Evolutionary conservation across 1,140 invertebrate genomes (phyloP).

Genomic region (Rhopalosiphum padi): DNA sequence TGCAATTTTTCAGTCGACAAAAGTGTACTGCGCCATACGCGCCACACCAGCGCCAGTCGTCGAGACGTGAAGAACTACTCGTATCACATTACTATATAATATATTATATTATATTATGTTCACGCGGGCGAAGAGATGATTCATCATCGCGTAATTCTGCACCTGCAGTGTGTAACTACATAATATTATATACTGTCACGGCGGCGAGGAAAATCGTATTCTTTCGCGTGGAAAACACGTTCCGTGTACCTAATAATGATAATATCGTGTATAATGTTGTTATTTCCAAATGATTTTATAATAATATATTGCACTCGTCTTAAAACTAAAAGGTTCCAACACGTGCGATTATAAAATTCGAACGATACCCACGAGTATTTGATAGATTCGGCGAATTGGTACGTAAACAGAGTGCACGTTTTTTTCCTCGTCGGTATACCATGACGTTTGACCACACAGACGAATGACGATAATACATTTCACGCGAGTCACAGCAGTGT

Average conservation of each 20-base stretch:
- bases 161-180: not conserved
- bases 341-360: not conserved
- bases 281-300: not conserved
- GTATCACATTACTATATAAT: not conserved
- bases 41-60: not conserved
- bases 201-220: not conserved
- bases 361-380: not conserved
- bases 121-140: not conserved
- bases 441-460: too few species aligned
- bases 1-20: slow-evolving; percentile 23
- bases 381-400: not conserved
- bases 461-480: too few species aligned
- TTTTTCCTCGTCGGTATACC: too few species aligned
- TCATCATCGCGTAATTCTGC: slow-evolving; percentile 17
- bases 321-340: not conserved
- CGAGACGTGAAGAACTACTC: not conserved
- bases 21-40: not conserved
- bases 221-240: not conserved
- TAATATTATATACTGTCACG: not conserved
- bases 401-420: too few species aligned
- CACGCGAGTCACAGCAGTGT: too few species aligned
- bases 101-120: slow-evolving; percentile 7
- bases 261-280: not conserved
- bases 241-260: not conserved
- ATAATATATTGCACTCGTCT: not conserved